Percentiles rank a stretch among this genome's conserved stretches.
These are phyloP conservation scores for Asarcornis scutulata DNA, from an alignment of 2,113 vertebrate species.

Conservation along the genomic window DNA sequence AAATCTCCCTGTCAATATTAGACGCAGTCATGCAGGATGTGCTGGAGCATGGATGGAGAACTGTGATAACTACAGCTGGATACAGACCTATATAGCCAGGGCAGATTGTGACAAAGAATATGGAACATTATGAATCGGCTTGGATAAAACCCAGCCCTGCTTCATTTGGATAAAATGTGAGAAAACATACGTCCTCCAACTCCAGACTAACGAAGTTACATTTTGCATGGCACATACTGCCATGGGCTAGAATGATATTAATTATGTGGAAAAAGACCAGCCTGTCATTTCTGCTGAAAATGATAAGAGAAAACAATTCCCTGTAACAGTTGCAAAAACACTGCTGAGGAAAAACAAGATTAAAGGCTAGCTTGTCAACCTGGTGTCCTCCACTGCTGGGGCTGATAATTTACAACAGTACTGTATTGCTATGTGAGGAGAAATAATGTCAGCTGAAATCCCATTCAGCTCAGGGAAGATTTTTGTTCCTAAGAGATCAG, in stretches of 20 bases:
- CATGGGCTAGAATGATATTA: background rate
- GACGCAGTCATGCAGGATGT: background rate
- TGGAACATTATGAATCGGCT: background rate
- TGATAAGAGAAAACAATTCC: background rate
- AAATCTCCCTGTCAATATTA: fast-evolving
- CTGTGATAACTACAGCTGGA: background rate
- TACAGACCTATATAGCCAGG: background rate
- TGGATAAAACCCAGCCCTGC: background rate
- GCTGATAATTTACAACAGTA: background rate
- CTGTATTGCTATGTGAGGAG: background rate
- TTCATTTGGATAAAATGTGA: background rate
- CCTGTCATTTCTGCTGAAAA: background rate
- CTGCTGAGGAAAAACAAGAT: background rate
- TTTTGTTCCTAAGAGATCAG: background rate
- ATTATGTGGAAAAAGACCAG: slow-evolving; percentile 6
- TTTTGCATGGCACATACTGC: background rate
- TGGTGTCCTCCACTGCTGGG: background rate
- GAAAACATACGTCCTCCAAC: background rate
- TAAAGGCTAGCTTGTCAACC: background rate
- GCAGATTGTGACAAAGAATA: background rate
- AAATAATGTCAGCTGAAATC: background rate
- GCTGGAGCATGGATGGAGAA: background rate
- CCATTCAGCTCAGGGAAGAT: background rate
- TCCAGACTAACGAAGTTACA: background rate
- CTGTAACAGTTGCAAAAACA: background rate